These are phyloP conservation scores for Eilema sororculum DNA, from an alignment of 2,888 invertebrate genomes.

Conservation along the genomic window DNA sequence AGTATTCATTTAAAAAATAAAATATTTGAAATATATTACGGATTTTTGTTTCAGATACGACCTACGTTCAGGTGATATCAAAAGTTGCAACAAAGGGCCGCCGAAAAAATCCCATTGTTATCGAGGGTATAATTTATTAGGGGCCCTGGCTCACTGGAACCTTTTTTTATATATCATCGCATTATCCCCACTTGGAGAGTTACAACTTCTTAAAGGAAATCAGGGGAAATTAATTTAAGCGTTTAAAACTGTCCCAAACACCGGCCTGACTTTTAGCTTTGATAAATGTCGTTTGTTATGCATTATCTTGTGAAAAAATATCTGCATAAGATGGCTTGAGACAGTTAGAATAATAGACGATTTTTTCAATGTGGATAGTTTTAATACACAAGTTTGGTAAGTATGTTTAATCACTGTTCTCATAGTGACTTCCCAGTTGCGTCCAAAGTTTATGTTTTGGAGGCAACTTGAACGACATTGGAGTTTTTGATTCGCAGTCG, in stretches of 20 bases:
- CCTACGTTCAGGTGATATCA: slow-evolving; percentile 85
- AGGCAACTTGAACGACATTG: no score
- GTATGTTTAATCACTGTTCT: no score
- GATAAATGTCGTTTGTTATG: slow-evolving; percentile 73
- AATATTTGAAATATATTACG: slow-evolving; percentile 28
- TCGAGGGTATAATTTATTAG: slow-evolving; percentile 88
- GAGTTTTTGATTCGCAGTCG: no score
- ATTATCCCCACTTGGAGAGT: slow-evolving; percentile 86
- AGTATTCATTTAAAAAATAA: slow-evolving; percentile 9
- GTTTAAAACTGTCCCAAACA: slow-evolving; percentile 84
- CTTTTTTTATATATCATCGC: slow-evolving; percentile 88
- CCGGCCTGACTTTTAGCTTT: slow-evolving; percentile 74
- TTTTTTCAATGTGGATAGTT: no score
- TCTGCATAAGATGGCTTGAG: slow-evolving; percentile 23
- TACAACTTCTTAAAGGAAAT: slow-evolving; percentile 87
- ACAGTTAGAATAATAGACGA: neutral
- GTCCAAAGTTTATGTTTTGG: no score
- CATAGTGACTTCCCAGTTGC: no score
- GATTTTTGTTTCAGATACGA: slow-evolving; percentile 53
- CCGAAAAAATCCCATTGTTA: slow-evolving; percentile 87
- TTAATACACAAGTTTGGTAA: no score
- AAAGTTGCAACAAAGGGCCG: slow-evolving; percentile 86
- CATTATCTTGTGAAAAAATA: slow-evolving; percentile 50
- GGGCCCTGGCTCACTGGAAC: slow-evolving; percentile 81
- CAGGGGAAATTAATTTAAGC: slow-evolving; percentile 85